Evolutionary conservation across 1,140 invertebrate genomes (phyloP).

Genomic region (Eupristina koningsbergeri): DNA sequence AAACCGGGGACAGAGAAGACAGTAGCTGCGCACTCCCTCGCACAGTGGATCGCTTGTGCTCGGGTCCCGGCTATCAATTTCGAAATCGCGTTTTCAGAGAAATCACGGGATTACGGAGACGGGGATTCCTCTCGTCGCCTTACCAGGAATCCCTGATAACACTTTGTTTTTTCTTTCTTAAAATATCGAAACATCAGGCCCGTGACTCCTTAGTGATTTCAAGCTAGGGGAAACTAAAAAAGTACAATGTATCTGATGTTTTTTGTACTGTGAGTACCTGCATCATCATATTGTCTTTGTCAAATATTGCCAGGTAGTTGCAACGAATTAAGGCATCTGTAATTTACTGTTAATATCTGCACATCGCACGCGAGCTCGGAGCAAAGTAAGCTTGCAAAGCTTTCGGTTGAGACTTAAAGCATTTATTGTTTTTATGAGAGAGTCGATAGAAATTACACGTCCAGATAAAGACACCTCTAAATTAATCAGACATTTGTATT

Average conservation of each 20-base stretch:
- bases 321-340: neutral
- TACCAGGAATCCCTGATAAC: slow-evolving; percentile 11
- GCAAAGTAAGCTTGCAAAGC: too few species aligned
- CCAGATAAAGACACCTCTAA: neutral
- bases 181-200: too few species aligned
- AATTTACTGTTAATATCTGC: too few species aligned
- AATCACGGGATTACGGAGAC: slow-evolving; percentile 49
- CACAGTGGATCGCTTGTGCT: slow-evolving; percentile 66
- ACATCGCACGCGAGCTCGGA: too few species aligned
- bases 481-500: neutral
- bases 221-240: too few species aligned
- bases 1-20: slow-evolving; percentile 58
- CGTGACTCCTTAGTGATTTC: too few species aligned
- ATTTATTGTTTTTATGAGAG: too few species aligned
- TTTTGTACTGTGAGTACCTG: too few species aligned
- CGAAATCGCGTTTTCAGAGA: slow-evolving; percentile 55
- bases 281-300: neutral
- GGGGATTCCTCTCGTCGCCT: neutral
- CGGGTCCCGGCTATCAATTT: slow-evolving; percentile 25
- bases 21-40: slow-evolving; percentile 47
- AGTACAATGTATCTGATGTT: too few species aligned
- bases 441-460: too few species aligned
- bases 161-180: too few species aligned
- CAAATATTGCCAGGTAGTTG: neutral
- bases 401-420: too few species aligned